phyloP scores from a whole-genome alignment of 2,797 vertebrate species.

The Chloroceryle inda region DNA sequence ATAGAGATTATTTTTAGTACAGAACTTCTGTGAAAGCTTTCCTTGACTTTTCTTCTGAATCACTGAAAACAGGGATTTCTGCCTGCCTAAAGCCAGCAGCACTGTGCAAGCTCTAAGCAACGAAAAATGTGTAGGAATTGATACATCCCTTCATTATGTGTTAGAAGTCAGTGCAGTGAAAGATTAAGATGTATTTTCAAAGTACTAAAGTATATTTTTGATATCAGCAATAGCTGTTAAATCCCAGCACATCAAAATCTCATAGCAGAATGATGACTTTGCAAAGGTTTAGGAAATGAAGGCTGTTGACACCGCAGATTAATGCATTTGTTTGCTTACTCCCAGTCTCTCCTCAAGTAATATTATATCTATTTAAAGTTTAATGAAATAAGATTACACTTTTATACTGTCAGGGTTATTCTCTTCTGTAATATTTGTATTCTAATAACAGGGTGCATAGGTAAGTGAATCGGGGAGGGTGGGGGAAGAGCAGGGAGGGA shows the following conservation, averaged over 20 bases:
- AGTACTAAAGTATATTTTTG: neutral
- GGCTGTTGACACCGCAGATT: constrained; percentile 28
- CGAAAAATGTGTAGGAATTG: neutral
- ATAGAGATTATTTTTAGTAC: neutral
- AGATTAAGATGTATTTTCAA: constrained; percentile 31
- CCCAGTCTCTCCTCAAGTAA: neutral
- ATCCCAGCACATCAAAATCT: neutral
- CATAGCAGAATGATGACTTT: neutral
- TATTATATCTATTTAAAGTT: neutral
- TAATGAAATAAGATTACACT: neutral
- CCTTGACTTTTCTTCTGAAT: neutral
- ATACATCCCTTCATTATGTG: neutral
- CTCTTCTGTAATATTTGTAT: neutral
- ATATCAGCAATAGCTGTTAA: constrained; percentile 3
- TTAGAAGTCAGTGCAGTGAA: neutral
- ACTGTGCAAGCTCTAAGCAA: neutral
- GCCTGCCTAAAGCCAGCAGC: neutral
- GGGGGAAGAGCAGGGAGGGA: neutral
- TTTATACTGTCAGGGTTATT: neutral
- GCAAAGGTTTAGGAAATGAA: constrained; percentile 7
- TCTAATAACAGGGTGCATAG: neutral
- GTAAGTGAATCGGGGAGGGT: neutral
- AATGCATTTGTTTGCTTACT: constrained; percentile 20
- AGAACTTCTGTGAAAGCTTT: neutral
- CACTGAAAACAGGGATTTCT: neutral